Percentiles rank a stretch among this genome's conserved stretches.
phyloP scores from a whole-genome alignment of 2,113 vertebrate genomes.

The Sylvia atricapilla region DNA sequence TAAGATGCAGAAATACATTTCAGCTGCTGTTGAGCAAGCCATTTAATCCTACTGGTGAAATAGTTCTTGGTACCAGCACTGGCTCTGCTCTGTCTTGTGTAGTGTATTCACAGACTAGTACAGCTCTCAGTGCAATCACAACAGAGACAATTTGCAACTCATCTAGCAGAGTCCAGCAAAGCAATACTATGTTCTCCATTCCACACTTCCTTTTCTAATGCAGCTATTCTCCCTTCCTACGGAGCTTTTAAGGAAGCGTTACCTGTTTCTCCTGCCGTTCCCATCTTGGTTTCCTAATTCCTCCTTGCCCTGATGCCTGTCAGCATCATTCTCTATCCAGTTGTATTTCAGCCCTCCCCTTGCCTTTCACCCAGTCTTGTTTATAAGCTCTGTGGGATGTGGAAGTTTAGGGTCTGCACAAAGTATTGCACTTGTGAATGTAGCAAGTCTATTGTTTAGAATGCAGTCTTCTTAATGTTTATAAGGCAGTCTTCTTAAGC shows the following conservation, averaged over 20 bases:
- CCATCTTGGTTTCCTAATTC: not conserved
- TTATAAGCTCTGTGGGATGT: not conserved
- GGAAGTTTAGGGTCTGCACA: not conserved
- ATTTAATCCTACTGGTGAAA: not conserved
- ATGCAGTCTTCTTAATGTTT: not conserved
- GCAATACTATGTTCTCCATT: not conserved
- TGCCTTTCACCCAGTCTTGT: not conserved
- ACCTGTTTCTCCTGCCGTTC: not conserved
- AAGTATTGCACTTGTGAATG: not conserved
- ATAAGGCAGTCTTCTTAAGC: not conserved
- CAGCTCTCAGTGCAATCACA: not conserved
- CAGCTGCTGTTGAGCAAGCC: not conserved
- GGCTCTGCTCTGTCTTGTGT: not conserved
- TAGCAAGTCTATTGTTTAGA: not conserved
- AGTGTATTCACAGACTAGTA: not conserved
- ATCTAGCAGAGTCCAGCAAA: not conserved
- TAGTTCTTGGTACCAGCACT: not conserved
- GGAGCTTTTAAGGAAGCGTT: not conserved
- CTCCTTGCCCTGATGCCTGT: not conserved
- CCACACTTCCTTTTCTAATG: not conserved
- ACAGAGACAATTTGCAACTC: not conserved
- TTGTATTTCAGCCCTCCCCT: not conserved
- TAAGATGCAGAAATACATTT: not conserved
- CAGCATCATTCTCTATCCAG: not conserved
- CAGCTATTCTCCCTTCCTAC: not conserved